Base-by-base conservation (phyloP, 2,797 vertebrate genomes). In the Lacerta bilineata region DNA sequence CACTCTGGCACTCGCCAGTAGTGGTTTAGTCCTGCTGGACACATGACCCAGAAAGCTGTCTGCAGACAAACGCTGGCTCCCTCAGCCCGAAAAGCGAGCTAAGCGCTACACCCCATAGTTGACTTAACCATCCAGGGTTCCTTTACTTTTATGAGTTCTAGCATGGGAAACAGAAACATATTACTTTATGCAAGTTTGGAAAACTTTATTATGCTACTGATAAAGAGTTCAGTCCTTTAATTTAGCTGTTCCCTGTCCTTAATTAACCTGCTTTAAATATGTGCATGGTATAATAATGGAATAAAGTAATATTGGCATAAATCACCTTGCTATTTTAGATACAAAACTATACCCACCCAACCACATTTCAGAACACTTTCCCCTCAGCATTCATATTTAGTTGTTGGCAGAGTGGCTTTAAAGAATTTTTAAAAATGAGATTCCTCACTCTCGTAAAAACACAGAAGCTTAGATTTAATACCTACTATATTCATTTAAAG, bases 321-420 rank as follows among this genome's bases (percentile, higher is more conserved):
- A 46, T 66, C 46, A 84, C 5, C 0, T 76, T 90, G 90, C 27
- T 84, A 76, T 50, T 87, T 79, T 50, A n/a, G 86, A 33, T 64
- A 68, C 39, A 83, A 69, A 33, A 68, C 71, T 84, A 90, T 20
- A 46, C 20, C 8, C 86, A 25, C 0, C 71, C 33, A 74, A 74
- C 71, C 33, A 39, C 72, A 39, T 18, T 87, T 23, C 36, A 90
- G 83, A 78, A 10, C 2, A 89, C 41, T 90, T 87, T 89, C 86
- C 33, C 11, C 20, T 76, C 29, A 81, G 5, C 15, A 90, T 59
- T 82, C 59, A 71, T 81, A 92, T 5, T 89, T 80, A 1, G 0
- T 84, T 92, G 55, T 87, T 80, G 77, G 93, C 93, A 96, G 96
- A 97, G 96, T 97, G 97, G 96, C 97, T 97, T 97, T 97, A 97